Evolutionary conservation across 2,113 vertebrate species (phyloP), one percentile per base, ranked within the genome.

Genomic region (Zapornia atra): DNA sequence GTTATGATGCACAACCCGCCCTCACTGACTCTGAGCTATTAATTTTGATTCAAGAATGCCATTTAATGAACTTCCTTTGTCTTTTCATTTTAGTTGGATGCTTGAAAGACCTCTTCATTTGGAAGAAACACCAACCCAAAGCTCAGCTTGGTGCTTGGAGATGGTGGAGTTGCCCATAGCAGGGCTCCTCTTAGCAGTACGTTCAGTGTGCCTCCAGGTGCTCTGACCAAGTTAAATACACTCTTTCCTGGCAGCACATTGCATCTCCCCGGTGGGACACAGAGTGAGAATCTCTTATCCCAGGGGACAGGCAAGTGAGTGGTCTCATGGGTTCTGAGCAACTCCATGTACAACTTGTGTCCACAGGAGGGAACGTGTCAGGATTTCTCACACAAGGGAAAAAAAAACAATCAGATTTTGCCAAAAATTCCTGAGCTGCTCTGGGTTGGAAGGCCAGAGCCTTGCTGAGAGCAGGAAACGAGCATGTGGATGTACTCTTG

Each of bases 281-380:
- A 12, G 31, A 69, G 24, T 5, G 50, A 80, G 15, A 87, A 75
- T 26, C 26, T 20, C 44, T 54, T 36, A 83, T 80, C 68, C 89
- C 19, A 19, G 34, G 46, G 48, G 38, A 92, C 20, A 38, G 50
- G 34, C 24, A 90, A 89, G 87, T 1, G 3, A 86, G n/a, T 56
- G 19, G 8, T 51, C 68, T 86, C 42, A 9, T 94, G 86, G 50
- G 25, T 87, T 21, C 64, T 11, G 10, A 97, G 73, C 33, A 95
- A 90, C 51, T 90, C 83, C 61, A 87, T 8, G 46, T 97, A 90
- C 25, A 86, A 86, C 57, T 96, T 86, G 92, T 97, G 90, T 59
- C 93, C 98, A 86, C 38, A 50, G 36, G 53, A 92, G 57, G 50
- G 71, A 95, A 87, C 38, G 44, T 10, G 4, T 20, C 44, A 78